A percentile compares a stretch with the other conserved stretches of the same genome.
Evolutionary conservation across 64 coral and sea anemone species (phyloP).

Genomic region (Orbicella faveolata): DNA sequence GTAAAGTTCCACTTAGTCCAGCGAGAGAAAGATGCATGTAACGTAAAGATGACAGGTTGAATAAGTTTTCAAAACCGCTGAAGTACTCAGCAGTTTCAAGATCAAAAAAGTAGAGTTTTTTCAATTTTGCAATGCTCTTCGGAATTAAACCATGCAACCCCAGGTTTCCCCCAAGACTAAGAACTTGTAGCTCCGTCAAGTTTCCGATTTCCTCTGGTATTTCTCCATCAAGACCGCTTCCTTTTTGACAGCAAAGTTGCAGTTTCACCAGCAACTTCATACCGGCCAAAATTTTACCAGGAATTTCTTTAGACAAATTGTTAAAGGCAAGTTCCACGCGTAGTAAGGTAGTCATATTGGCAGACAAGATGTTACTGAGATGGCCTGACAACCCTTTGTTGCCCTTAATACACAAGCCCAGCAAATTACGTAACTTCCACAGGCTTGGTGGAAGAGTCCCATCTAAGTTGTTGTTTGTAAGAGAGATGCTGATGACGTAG

Average conservation of each 20-base stretch:
- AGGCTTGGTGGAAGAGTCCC: conserved; percentile 74
- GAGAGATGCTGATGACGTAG: conserved; percentile 56
- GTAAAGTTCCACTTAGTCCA: conserved; percentile 48
- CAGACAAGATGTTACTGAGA: conserved; percentile 42
- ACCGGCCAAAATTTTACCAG: conserved; percentile 31
- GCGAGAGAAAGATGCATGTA: conserved; percentile 65
- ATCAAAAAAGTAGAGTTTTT: conserved; percentile 72
- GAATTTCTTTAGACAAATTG: conserved; percentile 32
- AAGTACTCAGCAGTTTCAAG: conserved; percentile 35
- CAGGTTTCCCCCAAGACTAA: conserved; percentile 64
- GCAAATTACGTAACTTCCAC: conserved; percentile 75
- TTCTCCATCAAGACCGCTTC: conserved; percentile 39
- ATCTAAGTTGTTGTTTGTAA: conserved; percentile 56
- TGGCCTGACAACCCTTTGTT: conserved; percentile 35
- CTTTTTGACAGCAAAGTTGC: conserved; percentile 74
- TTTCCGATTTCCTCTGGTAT: conserved; percentile 73
- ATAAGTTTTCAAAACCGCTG: conserved; percentile 38
- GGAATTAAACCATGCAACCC: conserved; percentile 59
- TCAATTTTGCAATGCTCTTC: conserved; percentile 60
- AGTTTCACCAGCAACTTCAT: conserved; percentile 62
- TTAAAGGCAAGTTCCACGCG: conserved; percentile 34
- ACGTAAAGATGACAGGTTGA: conserved; percentile 45
- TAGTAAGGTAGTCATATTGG: conserved; percentile 74
- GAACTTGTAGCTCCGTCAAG: conserved; percentile 63
- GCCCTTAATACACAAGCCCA: conserved; percentile 42